Evolutionary conservation across 2,113 vertebrate genomes (phyloP), one percentile per base, ranked within the genome.

Genomic region (Urocynchramus pylzowi): DNA sequence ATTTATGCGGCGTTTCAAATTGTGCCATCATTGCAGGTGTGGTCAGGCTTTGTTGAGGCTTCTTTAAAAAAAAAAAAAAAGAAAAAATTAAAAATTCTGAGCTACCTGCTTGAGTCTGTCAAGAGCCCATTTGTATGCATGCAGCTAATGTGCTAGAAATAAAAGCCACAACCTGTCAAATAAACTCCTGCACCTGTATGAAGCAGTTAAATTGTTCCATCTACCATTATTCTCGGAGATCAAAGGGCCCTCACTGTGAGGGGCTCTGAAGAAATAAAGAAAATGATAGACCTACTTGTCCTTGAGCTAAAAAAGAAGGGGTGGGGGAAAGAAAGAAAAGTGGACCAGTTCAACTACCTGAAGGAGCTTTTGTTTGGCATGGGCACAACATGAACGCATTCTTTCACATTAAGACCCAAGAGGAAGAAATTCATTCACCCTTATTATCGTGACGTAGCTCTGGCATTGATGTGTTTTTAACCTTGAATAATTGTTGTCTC

Each of bases 401-500:
- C 97, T 98, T 98, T 96, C 95, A 95, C 98, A 96, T 97, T 97
- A 95, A 91, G 97, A 98, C 97, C 96, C 95, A 93, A 97, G 98
- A 97, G 97, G 97, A 98, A 98, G 97, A 98, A 98, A 98, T 98
- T 98, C 97, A 98, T 98, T 98, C 98, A 96, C 92, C 96, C 88
- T 94, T 97, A 97, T 98, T 97, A 96, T 96, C 95, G 96, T 98
- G 98, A 98, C 98, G 96, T 98, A 98, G 97, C 90, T 91, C 67
- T 96, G 91, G 97, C 97, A 98, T 98, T 98, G 98, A 94, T 98
- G 98, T 98, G 97, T 98, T 98, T 98, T 98, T 98, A 98, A 98
- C 98, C 98, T 97, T 98, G 98, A 98, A 98, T 98, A 98, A 99
- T 99, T 98, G 99, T 98, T 98, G 97, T 97, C 98, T 98, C 98